Base-by-base conservation (phyloP, 2,888 invertebrate genomes). In the Thymelicus sylvestris region DNA sequence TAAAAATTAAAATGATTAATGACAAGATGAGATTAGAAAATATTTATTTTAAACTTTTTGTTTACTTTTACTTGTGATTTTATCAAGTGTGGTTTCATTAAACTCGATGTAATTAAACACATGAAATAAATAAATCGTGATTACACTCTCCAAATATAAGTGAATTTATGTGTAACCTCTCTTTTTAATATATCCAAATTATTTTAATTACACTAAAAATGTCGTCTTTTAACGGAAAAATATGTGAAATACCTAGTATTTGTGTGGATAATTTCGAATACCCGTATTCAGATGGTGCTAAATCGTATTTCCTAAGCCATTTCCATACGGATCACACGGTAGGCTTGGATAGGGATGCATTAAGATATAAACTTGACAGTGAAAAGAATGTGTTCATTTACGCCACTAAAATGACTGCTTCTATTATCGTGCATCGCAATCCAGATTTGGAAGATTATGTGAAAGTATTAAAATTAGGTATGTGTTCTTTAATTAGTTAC, bases 301-400 rank as follows among this genome's bases (percentile, higher is more conserved):
- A 87, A 55, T 93, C 93, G 0, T 96, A 94, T 83, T 96, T 96
- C 79, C 80, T 96, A 6, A 96, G 96, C 44, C 96, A 96, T 78
- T 96, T 95, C 74, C 96, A 96, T 75, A 76, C 79, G 0, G 96
- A 96, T 81, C 96, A 96, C 77, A 95, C 95, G 79, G 68, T 80
- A 6, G 96, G 96, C 0, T 78, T 96, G 2, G 71, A 75, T 15
- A 71, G 48, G 0, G 44, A 8, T 0, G 78, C 88, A 2, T 63
- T 80, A 0, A 44, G 71, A 2, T 31, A 73, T 0, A 73, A 75
- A 59, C 69, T 88, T 15, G 55, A n/a, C 6, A 48, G 62, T 12
- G 73, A 71, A 10, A 71, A 80, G 0, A 73, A 81, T 0, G 75
- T 80, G 0, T 82, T 64, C 70, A 84, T 91, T 1, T 88, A 87